phyloP scores from a whole-genome alignment of 2,113 vertebrate species.

The Stercorarius parasiticus region DNA sequence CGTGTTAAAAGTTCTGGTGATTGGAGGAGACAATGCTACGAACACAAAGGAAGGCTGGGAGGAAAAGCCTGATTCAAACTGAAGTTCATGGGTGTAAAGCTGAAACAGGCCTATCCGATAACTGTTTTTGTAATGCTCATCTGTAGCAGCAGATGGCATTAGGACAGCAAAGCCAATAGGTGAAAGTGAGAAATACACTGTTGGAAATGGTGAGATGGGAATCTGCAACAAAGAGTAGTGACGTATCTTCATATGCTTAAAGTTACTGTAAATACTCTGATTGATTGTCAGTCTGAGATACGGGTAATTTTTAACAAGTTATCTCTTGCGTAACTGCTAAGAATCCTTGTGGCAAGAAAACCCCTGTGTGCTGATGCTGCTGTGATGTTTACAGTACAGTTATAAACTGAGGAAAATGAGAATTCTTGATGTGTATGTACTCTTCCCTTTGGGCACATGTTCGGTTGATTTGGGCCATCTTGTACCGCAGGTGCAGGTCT shows the following conservation, averaged over 20 bases:
- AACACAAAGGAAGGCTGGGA: neutral
- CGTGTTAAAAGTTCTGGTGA: neutral
- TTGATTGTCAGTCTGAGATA: neutral
- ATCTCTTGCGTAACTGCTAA: neutral
- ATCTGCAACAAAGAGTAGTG: neutral
- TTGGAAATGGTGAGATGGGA: neutral
- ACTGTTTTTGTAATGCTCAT: neutral
- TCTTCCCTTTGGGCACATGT: neutral
- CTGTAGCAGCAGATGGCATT: neutral
- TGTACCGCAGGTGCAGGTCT: neutral
- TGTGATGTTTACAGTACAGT: neutral
- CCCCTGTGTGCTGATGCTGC: neutral
- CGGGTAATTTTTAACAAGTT: neutral
- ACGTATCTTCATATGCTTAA: neutral
- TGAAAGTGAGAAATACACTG: neutral
- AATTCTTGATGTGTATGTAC: neutral
- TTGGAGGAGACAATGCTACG: neutral
- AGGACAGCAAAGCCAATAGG: neutral
- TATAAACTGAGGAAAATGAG: neutral
- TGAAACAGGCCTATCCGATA: neutral
- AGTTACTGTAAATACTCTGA: neutral
- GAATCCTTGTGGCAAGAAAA: neutral
- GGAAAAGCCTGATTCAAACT: neutral
- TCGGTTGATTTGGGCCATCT: neutral
- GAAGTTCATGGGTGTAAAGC: neutral